Evolutionary conservation across 2,797 vertebrate species (phyloP).

Genomic region (Capromys pilorides): DNA sequence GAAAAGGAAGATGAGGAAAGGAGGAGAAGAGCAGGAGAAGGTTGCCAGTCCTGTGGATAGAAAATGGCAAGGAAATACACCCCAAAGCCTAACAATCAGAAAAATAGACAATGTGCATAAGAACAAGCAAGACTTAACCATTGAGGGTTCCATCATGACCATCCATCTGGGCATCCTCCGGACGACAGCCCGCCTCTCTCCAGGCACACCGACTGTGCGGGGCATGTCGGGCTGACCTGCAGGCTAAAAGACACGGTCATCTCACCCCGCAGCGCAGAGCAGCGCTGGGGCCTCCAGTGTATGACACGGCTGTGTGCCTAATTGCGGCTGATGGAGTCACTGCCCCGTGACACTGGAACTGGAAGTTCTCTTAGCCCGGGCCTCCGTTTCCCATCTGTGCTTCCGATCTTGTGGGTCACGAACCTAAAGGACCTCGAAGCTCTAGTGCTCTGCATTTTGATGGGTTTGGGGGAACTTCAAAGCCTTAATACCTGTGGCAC

Average conservation of each 20-base stretch:
- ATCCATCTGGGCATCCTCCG: not conserved
- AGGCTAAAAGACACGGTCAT: not conserved
- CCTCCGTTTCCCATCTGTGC: not conserved
- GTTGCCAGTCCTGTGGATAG: not conserved
- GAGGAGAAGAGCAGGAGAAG: not conserved
- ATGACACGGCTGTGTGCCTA: not conserved
- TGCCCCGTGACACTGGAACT: not conserved
- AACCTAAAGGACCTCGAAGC: not conserved
- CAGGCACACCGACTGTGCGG: not conserved
- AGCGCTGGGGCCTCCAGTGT: not conserved
- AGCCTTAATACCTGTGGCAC: not conserved
- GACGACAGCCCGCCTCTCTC: not conserved
- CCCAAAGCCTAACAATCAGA: slow-evolving; percentile 33
- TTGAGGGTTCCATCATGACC: not conserved
- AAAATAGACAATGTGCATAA: not conserved
- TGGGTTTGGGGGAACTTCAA: not conserved
- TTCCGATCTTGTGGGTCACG: not conserved
- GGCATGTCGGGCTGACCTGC: not conserved
- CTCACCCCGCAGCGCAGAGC: too few species aligned
- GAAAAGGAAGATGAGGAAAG: not conserved
- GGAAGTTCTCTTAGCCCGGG: not conserved
- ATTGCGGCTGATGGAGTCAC: not conserved
- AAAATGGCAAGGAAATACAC: slow-evolving; percentile 39
- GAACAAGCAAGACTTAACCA: not conserved
- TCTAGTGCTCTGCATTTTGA: not conserved